A percentile compares a stretch with the other conserved stretches of the same genome.
These are phyloP conservation scores for Sebastes nivosus DNA, from an alignment of 2,797 vertebrate genomes.

Conservation along the genomic window DNA sequence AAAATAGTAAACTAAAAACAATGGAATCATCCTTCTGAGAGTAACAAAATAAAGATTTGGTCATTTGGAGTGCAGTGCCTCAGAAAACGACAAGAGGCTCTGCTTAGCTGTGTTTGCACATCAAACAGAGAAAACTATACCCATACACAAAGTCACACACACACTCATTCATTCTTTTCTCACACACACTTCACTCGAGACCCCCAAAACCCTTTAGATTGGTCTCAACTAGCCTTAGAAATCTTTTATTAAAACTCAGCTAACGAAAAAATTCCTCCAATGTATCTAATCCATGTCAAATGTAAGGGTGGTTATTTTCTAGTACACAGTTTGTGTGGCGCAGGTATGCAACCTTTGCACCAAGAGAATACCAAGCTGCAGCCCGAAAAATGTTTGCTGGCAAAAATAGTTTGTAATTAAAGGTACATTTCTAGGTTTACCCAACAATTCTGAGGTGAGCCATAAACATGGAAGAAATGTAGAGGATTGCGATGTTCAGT, in stretches of 20 bases:
- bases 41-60: conserved; percentile 88
- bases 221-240: conserved; percentile 13
- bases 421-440: conserved; percentile 13
- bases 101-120: conserved; percentile 69
- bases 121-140: conserved; percentile 64
- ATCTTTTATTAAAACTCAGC: conserved; percentile 12
- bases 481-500: conserved; percentile 7
- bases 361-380: neutral
- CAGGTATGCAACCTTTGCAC: neutral
- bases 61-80: conserved; percentile 78
- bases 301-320: neutral
- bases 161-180: conserved; percentile 3
- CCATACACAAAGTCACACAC: conserved; percentile 46
- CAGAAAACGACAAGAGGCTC: conserved; percentile 68
- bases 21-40: conserved; percentile 78
- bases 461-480: neutral
- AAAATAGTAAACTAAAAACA: conserved; percentile 79
- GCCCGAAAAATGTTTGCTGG: conserved; percentile 13
- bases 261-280: neutral
- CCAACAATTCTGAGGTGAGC: neutral
- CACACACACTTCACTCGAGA: conserved; percentile 15
- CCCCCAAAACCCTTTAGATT: conserved; percentile 24
- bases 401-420: conserved; percentile 27
- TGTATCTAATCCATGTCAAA: conserved; percentile 9
- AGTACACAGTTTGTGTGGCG: neutral